Base-by-base conservation (phyloP, 2,888 invertebrate species). In the Melinaea menophilus region DNA sequence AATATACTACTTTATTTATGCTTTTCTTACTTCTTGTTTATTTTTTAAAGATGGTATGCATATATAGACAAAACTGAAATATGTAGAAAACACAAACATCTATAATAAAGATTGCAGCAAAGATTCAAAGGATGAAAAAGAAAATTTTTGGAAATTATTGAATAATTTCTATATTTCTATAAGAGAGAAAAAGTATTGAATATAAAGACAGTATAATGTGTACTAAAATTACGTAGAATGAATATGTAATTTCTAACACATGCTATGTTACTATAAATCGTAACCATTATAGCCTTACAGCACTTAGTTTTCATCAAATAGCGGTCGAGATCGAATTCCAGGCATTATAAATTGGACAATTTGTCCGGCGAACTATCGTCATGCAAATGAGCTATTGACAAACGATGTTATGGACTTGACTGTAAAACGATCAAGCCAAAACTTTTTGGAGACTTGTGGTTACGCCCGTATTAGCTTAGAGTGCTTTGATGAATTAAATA, bases 331-430 rank as follows among this genome's bases (percentile, higher is more conserved):
- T 56, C 37, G 31, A 34, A 56, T 34, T 34, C 55, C n/a, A 37
- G 46, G 12, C 46, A 62, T 65, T 65, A 65, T 61, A 65, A 65
- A 65, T 65, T 62, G 65, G 56, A 59, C 58, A 22, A 65, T 65
- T 65, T 65, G 65, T 65, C 59, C 35, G 45, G 56, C 31, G 9
- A 56, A 55, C 65, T 59, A 65, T 62, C 62, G 62, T 35, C 58
- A 65, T 62, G 58, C 61, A 65, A 61, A 65, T 65, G 61, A 62
- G 61, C 51, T 56, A 57, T 57, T 54, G 60, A 59, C 31, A 59
- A 41, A 59, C 41, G 58, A 59, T 41, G 51, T 34, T 59, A 35
- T 9, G 5, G 35, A 37, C 12, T 51, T 47, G 7, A 31, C 37
- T 54, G 41, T 22, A 33, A 35, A 45, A 45, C 51, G 51, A 51